A percentile compares a stretch with the other conserved stretches of the same genome.
phyloP scores from a whole-genome alignment of 2,888 invertebrate species.

The Rhogogaster chlorosoma region DNA sequence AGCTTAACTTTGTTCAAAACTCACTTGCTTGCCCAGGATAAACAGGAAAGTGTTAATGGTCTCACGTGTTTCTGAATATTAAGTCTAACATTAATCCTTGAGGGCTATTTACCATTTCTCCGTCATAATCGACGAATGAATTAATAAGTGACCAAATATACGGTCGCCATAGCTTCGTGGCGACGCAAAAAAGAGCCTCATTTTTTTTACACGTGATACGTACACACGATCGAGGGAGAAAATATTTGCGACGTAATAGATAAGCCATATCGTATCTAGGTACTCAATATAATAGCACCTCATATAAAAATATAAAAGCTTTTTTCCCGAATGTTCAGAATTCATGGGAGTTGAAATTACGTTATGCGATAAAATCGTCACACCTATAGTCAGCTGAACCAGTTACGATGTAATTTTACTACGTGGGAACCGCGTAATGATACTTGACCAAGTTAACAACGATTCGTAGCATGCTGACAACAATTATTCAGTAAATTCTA shows the following conservation, averaged over 20 bases:
- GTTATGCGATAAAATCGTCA: background rate
- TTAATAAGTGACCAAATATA: conserved; percentile 18
- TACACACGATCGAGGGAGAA: background rate
- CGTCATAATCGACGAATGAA: background rate
- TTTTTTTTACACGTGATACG: conserved; percentile 13
- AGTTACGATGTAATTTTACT: background rate
- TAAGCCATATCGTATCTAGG: conserved; percentile 6
- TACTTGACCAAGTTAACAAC: background rate
- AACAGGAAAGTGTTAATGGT: conserved; percentile 35
- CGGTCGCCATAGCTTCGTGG: background rate
- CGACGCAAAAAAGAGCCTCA: background rate
- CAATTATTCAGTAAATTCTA: background rate
- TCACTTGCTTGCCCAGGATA: conserved; percentile 13
- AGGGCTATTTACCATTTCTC: conserved; percentile 38
- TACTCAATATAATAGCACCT: background rate
- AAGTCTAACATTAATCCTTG: conserved; percentile 16
- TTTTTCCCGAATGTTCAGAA: background rate
- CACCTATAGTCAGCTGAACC: background rate
- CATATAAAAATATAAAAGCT: background rate
- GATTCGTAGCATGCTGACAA: background rate
- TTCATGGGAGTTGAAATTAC: background rate
- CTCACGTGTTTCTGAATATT: conserved; percentile 26
- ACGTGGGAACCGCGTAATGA: background rate
- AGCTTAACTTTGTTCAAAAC: conserved; percentile 31
- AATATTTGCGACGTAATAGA: background rate